Conservation (phyloP, 2,888 invertebrate genomes). For the Acleris holmiana region DNA sequence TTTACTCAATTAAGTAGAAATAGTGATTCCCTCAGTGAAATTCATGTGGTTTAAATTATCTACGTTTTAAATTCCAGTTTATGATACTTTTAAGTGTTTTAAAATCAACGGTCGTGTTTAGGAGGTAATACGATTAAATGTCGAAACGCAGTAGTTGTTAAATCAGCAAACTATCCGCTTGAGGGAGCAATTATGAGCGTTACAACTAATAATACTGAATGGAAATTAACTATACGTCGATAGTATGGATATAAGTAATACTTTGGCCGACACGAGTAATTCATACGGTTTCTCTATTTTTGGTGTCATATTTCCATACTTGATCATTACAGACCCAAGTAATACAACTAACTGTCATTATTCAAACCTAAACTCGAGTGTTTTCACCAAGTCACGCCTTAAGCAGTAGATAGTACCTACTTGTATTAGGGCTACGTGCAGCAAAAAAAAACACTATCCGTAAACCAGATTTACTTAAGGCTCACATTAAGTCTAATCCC, state of each 20-base stretch:
- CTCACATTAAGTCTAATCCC: too few species aligned
- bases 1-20: slow-evolving; percentile 70
- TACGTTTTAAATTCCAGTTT: slow-evolving; percentile 49
- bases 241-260: slow-evolving; percentile 69
- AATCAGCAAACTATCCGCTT: slow-evolving; percentile 45
- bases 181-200: slow-evolving; percentile 39
- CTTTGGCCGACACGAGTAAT: slow-evolving; percentile 80
- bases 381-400: slow-evolving; percentile 19
- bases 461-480: too few species aligned
- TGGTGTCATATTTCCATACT: slow-evolving; percentile 19
- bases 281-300: slow-evolving; percentile 47
- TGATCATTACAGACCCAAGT: not conserved
- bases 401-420: slow-evolving; percentile 26
- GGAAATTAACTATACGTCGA: slow-evolving; percentile 72
- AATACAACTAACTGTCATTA: slow-evolving; percentile 23
- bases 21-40: slow-evolving; percentile 72
- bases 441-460: not conserved
- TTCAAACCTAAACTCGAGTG: slow-evolving; percentile 10
- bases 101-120: slow-evolving; percentile 27
- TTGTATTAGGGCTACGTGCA: not conserved
- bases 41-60: slow-evolving; percentile 62
- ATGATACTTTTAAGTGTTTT: slow-evolving; percentile 35
- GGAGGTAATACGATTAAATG: slow-evolving; percentile 12
- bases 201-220: slow-evolving; percentile 78
- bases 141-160: slow-evolving; percentile 43